A percentile compares a stretch with the other conserved stretches of the same genome.
These are phyloP conservation scores for Epizoanthus ramosus DNA, from an alignment of 92 coral and sea anemone species.

Conservation along the genomic window DNA sequence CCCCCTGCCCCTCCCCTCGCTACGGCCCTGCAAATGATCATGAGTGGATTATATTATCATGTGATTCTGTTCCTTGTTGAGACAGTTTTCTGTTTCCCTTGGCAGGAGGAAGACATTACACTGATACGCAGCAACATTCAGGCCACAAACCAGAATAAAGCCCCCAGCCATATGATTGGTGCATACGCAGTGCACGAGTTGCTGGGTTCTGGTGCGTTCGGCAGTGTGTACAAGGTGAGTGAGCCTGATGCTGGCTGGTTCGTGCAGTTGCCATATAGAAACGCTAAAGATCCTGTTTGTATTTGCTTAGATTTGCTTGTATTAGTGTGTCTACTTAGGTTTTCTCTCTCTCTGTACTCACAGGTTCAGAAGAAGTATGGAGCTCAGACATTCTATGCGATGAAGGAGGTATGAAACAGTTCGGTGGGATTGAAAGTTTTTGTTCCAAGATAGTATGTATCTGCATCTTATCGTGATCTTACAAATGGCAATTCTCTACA, in stretches of 20 bases:
- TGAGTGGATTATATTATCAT: neutral
- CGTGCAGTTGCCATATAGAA: no score
- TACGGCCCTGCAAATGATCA: neutral
- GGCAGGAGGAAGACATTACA: slow-evolving; percentile 86
- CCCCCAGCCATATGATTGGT: slow-evolving; percentile 87
- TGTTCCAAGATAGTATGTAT: neutral
- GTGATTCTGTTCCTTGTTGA: neutral
- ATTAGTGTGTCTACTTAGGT: neutral
- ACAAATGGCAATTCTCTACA: neutral
- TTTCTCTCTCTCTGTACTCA: neutral
- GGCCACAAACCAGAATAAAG: slow-evolving; percentile 86
- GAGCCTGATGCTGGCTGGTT: neutral
- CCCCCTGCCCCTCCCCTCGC: no score
- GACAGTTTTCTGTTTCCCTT: neutral
- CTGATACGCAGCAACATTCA: slow-evolving; percentile 81
- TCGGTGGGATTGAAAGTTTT: neutral
- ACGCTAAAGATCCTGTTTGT: neutral
- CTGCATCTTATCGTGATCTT: neutral
- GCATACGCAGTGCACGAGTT: slow-evolving; percentile 89
- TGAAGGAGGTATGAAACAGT: slow-evolving; percentile 81
- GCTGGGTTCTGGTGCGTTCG: slow-evolving; percentile 98
- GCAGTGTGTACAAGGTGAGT: slow-evolving; percentile 95
- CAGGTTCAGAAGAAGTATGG: slow-evolving; percentile 94
- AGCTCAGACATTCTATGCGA: slow-evolving; percentile 88
- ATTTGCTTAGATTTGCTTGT: neutral